Base-by-base conservation (phyloP, 2,888 invertebrate species). In the Hedychridium roseum region DNA sequence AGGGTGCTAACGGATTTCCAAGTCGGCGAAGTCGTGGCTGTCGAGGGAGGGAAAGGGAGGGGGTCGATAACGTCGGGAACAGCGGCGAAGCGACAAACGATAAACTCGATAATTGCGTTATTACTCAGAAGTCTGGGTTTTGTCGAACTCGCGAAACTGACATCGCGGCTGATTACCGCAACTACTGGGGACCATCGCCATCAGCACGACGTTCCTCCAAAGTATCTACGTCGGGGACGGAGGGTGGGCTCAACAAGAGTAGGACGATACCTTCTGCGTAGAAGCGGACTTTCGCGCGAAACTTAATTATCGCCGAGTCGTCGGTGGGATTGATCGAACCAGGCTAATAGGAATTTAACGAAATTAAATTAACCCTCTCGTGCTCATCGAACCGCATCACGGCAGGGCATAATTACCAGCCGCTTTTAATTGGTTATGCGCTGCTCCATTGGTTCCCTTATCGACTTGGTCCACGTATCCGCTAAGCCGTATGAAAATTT, bases 251-350 rank as follows among this genome's bases (percentile, higher is more conserved):
- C n/a, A n/a, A n/a, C n/a, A n/a, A n/a, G n/a, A n/a, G n/a, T n/a
- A n/a, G 5, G 32, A 41, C 44, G 31, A 30, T 5, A 38, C 38
- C 47, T 47, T 49, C 47, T 44, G 41, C 40, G 43, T 41, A 55
- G n/a, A n/a, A 61, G 57, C 57, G 57, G 60, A 66, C 64, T 64
- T 66, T 66, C 52, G n/a, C 62, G 54, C 56, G 50, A 57, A 66
- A 66, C 62, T 59, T 58, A 66, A 66, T 66, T 66, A 66, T 66
- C 57, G 46, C 43, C 42, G 49, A 52, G 59, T 61, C 54, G 50
- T 54, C 54, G 56, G 50, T 50, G 49, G n/a, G 60, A 61, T 62
- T 66, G 60, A 66, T 66, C 66, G 46, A 60, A 56, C 50, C 47
- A 45, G 53, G 56, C 58, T 57, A 60, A 64, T 50, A 56, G 58